Evolutionary conservation across 2,797 vertebrate genomes (phyloP), one percentile per base, ranked within the genome.

Genomic region (Gallinago solitaria): DNA sequence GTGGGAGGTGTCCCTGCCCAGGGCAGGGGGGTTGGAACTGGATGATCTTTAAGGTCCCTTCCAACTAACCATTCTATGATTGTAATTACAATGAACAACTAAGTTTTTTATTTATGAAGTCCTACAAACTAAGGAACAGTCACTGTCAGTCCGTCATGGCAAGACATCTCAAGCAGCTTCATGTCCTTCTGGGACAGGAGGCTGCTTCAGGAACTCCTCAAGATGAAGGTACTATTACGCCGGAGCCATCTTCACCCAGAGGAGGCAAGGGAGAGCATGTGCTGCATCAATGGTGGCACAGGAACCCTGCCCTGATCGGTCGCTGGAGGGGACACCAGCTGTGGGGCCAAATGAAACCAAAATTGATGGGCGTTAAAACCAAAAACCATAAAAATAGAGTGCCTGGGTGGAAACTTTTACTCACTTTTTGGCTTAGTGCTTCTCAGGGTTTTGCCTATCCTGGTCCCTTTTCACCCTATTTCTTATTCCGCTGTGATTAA

Each of bases 181-280:
- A 16, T 1, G 10, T 35, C 5, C 21, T 41, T 18, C 25, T 48
- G n/a, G 35, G 50, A 12, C 0, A 32, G 8, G 14, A 37, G 6
- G 11, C 56, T 37, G 24, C 59, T 79, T 64, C 19, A 12, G 33
- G 41, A 74, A 16, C 6, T 5, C 28, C 25, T 6, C 5, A 11
- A 16, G 20, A 5, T 4, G 21, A 74, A 41, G 30, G 16, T 20
- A 7, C 9, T 1, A 0, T 37, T 45, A 9, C 2, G 1, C 9
- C 9, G 33, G 53, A 57, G 56, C 6, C 15, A 12, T 9, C 53
- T 21, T 39, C 19, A 23, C 16, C 19, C 45, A 7, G 35, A 53
- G 37, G 23, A 54, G 47, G 25, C 1, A 2, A 27, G 35, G 1
- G 2, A 2, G 16, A 47, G 27, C 5, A 6, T 1, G 11, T 30